Base-by-base conservation (phyloP, 2,797 vertebrate species). In the Huso huso region DNA sequence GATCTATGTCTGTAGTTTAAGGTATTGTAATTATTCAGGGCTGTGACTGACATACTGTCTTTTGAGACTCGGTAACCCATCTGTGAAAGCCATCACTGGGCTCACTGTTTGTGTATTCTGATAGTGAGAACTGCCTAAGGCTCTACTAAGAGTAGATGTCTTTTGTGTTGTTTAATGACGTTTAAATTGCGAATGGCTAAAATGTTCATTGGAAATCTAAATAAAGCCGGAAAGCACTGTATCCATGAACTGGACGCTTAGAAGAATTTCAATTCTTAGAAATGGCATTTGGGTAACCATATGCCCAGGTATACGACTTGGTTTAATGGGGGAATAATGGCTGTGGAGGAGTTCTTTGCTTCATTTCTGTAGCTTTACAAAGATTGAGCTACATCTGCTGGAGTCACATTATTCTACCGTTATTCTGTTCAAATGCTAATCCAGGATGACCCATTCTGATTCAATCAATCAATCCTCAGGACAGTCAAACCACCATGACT, bases 401-500 rank as follows among this genome's bases (percentile, higher is more conserved):
- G 1, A 57, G 77, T 76, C 81, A 82, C 79, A 83, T 82, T 79
- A 81, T 74, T 79, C 67, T 71, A 57, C 73, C 53, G 73, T 81
- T 80, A 85, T 75, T 68, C 77, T 76, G 82, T 79, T 88, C 81
- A 75, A 76, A 83, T 51, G 66, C 68, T 76, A 89, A 90, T 91
- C 74, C 76, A 68, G 76, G 73, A 61, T 62, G 70, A 74, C 78
- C 83, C 68, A 9, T 71, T 66, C 73, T 74, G 77, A 76, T 77
- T 85, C 15, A 18, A 18, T 18, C 74, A 68, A 48, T 75, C 70
- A 64, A 69, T 76, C 70, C 72, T 75, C 69, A 71, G 77, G 79
- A 77, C 8, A 0, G 10, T 63, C 71, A 72, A 68, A 73, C 67
- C 75, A 79, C 71, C 68, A 70, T 18, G 73, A 76, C 68, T 73